phyloP scores from a whole-genome alignment of 92 coral and sea anemone species.

The Phenganax stokvisi region DNA sequence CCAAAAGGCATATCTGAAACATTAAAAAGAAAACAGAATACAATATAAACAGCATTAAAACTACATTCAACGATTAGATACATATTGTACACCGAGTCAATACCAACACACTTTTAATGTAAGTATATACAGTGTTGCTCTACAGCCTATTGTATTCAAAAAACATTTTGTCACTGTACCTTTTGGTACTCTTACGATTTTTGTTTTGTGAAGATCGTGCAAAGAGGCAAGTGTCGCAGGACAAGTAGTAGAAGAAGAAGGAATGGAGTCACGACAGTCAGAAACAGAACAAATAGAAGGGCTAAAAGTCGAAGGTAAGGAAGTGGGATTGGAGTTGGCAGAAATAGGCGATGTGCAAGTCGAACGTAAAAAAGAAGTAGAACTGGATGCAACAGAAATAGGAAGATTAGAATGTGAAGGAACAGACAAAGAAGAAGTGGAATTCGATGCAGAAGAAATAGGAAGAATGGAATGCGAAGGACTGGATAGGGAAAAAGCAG shows the following conservation, averaged over 20 bases:
- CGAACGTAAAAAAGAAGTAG: not conserved
- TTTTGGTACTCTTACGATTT: constrained; percentile 8
- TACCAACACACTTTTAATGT: not conserved
- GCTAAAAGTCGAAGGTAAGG: not conserved
- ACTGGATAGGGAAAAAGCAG: not conserved
- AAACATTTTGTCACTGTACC: not conserved
- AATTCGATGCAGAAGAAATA: not conserved
- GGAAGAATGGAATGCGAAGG: not conserved
- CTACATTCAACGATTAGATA: no score
- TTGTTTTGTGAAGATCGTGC: not conserved
- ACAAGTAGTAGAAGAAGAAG: not conserved
- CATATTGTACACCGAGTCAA: not conserved
- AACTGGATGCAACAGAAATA: not conserved
- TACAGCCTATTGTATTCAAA: no score
- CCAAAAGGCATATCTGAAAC: constrained; percentile 36
- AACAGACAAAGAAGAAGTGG: not conserved
- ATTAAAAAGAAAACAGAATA: not conserved
- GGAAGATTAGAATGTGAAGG: not conserved
- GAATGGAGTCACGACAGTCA: not conserved
- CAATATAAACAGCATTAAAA: not conserved
- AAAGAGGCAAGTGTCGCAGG: constrained; percentile 8
- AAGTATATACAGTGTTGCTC: no score
- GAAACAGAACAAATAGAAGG: not conserved
- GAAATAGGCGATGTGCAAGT: not conserved
- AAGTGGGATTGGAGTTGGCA: not conserved